Evolutionary conservation across 2,797 vertebrate genomes (phyloP).

Genomic region (Catamblyrhynchus diadema): DNA sequence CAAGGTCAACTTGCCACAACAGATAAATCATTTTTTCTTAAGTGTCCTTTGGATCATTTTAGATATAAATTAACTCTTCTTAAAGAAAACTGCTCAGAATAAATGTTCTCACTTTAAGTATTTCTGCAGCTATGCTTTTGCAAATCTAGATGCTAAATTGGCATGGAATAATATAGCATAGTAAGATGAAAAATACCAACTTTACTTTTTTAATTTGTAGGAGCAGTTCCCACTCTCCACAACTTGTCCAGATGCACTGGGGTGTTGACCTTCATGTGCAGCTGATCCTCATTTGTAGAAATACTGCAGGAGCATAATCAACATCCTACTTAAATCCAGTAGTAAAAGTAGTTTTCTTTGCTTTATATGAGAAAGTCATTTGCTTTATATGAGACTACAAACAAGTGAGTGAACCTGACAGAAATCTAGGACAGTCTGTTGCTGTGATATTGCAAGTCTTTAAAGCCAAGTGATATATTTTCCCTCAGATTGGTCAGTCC

Average conservation of each 20-base stretch:
- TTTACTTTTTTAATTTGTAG: not conserved
- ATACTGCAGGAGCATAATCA: not conserved
- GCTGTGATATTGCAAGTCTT: not conserved
- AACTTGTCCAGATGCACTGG: not conserved
- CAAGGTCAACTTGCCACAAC: not conserved
- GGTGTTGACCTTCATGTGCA: not conserved
- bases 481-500: not conserved
- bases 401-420: constrained; percentile 19
- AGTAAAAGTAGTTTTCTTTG: not conserved
- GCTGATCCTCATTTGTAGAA: not conserved
- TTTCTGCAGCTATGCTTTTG: not conserved
- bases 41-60: not conserved
- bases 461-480: constrained; percentile 36
- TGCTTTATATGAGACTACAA: not conserved
- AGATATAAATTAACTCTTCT: not conserved
- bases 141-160: not conserved
- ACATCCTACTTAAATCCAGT: not conserved
- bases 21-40: not conserved
- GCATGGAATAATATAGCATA: not conserved
- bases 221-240: not conserved
- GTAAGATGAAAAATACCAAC: not conserved
- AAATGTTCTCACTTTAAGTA: not conserved
- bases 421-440: not conserved
- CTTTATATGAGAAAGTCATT: not conserved
- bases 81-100: not conserved